Conservation (phyloP, 1,140 invertebrate species). For the Euglossa dilemma region DNA sequence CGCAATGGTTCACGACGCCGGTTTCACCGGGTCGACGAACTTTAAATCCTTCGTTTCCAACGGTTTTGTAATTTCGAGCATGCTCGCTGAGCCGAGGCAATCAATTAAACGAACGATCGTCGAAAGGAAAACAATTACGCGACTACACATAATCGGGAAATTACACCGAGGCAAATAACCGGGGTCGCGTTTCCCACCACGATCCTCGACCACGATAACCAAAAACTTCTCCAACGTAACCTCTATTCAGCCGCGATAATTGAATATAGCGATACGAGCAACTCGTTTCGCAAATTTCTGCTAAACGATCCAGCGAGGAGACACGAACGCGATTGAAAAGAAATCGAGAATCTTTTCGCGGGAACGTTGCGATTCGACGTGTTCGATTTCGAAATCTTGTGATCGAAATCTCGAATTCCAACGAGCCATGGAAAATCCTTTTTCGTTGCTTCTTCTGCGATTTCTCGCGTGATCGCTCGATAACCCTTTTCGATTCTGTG, state of each 20-base stretch:
- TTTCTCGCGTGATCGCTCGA: not conserved
- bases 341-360: not conserved
- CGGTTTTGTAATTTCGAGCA: not conserved
- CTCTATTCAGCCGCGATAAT: not conserved
- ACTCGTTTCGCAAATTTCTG: not conserved
- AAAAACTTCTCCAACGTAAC: conserved; percentile 8
- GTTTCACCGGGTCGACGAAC: not conserved
- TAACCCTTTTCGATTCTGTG: not conserved
- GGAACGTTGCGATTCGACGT: not conserved
- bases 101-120: conserved; percentile 2
- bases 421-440: conserved; percentile 2
- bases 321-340: too few species aligned
- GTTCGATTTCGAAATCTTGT: conserved; percentile 1
- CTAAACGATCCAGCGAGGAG: not conserved
- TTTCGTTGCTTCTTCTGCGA: not conserved
- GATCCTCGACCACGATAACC: not conserved
- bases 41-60: not conserved
- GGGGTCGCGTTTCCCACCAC: not conserved
- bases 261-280: not conserved
- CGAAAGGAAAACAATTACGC: conserved; percentile 24
- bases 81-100: not conserved
- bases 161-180: conserved; percentile 11
- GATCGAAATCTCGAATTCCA: conserved; percentile 1
- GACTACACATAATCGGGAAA: not conserved
- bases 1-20: not conserved